Conservation (phyloP, 2,113 vertebrate genomes). For the Halichoerus grypus region DNA sequence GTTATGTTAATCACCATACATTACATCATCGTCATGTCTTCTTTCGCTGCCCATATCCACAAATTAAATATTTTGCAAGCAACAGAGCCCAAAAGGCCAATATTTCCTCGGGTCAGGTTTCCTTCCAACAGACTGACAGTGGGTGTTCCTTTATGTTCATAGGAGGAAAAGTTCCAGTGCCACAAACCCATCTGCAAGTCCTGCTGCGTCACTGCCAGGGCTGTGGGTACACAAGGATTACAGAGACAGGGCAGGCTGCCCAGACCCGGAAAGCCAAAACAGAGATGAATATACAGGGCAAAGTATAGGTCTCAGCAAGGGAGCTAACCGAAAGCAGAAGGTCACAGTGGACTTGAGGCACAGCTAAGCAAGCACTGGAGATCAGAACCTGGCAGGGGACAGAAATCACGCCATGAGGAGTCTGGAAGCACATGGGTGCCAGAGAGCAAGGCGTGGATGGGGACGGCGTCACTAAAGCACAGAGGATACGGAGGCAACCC, state of each 20-base stretch:
- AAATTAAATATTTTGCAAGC: constrained; percentile 55
- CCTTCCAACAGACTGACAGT: constrained; percentile 58
- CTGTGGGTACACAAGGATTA: constrained; percentile 28
- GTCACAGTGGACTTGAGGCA: not conserved
- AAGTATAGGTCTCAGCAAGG: not conserved
- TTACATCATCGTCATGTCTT: not conserved
- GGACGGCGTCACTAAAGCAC: not conserved
- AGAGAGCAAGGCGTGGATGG: constrained; percentile 4
- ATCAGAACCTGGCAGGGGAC: not conserved
- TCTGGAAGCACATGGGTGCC: not conserved
- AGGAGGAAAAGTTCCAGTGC: constrained; percentile 38
- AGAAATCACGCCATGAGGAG: not conserved
- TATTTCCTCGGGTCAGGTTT: constrained; percentile 48
- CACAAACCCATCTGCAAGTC: constrained; percentile 60
- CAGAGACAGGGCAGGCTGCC: not conserved
- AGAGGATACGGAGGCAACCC: not conserved
- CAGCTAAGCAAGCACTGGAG: not conserved
- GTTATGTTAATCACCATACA: too few species aligned
- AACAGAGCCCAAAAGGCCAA: constrained; percentile 27
- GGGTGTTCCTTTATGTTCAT: constrained; percentile 1
- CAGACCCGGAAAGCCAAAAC: not conserved
- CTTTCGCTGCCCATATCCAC: constrained; percentile 13
- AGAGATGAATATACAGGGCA: not conserved
- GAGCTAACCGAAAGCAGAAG: not conserved
- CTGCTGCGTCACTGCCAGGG: constrained; percentile 36